Conservation (phyloP, 2,797 vertebrate genomes). For the Microhierax caerulescens region DNA sequence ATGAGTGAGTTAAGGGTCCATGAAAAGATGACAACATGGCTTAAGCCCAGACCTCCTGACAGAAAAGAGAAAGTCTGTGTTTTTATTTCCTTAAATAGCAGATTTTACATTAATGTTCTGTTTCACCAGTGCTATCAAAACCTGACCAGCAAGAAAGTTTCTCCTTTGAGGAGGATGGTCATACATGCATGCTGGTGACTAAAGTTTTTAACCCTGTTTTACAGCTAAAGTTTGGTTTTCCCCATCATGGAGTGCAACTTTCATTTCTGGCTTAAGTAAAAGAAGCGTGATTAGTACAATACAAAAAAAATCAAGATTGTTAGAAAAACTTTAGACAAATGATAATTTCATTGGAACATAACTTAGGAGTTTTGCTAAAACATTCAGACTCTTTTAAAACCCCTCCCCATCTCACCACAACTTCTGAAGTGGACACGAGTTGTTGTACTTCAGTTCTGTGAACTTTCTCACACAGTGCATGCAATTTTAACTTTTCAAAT, state of each 20-base stretch:
- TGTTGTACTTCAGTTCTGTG: constrained; percentile 82
- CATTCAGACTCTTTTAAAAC: background rate
- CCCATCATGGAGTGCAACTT: background rate
- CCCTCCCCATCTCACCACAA: constrained; percentile 74
- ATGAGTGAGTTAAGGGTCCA: background rate
- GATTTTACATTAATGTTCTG: background rate
- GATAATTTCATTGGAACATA: background rate
- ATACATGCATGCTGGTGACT: background rate
- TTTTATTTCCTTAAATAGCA: background rate
- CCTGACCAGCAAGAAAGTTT: background rate
- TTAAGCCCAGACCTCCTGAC: background rate
- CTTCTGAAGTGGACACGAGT: constrained; percentile 88
- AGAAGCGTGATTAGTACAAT: background rate
- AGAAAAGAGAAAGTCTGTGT: background rate
- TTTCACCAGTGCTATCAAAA: background rate
- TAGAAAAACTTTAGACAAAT: background rate
- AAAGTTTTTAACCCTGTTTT: background rate
- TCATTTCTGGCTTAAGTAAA: background rate
- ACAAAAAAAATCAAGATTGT: background rate
- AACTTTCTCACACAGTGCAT: constrained; percentile 80
- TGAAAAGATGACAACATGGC: background rate
- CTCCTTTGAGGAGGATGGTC: background rate
- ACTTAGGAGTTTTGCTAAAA: background rate
- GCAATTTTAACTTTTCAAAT: constrained; percentile 89
- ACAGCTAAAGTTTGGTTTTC: background rate